These are phyloP conservation scores for Bradynema listronoti DNA, from an alignment of 1,140 invertebrate genomes.

Conservation along the genomic window DNA sequence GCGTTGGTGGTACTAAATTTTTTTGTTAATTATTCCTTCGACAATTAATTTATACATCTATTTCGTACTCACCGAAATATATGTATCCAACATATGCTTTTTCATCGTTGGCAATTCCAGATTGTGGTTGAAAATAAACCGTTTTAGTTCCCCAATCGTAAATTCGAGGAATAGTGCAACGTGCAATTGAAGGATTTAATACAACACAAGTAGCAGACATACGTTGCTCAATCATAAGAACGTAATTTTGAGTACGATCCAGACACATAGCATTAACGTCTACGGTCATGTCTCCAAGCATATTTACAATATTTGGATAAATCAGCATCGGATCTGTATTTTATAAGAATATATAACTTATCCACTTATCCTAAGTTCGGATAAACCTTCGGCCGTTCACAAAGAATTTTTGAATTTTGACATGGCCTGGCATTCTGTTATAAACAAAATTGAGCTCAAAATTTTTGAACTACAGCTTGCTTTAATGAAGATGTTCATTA, in stretches of 20 bases:
- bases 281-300: slow-evolving; percentile 57
- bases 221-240: slow-evolving; percentile 57
- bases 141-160: slow-evolving; percentile 58
- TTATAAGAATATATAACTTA: slow-evolving; percentile 15
- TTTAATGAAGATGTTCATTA: neutral
- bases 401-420: slow-evolving; percentile 20
- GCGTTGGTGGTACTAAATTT: slow-evolving; percentile 42
- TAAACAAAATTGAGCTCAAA: neutral
- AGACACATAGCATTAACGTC: slow-evolving; percentile 55
- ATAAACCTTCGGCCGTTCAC: too few species aligned
- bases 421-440: too few species aligned
- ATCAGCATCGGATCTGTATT: slow-evolving; percentile 51
- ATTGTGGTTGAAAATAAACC: slow-evolving; percentile 56
- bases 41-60: neutral
- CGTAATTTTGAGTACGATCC: slow-evolving; percentile 53
- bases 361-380: neutral
- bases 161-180: slow-evolving; percentile 52
- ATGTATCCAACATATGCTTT: slow-evolving; percentile 56
- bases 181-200: slow-evolving; percentile 49
- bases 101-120: slow-evolving; percentile 50
- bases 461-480: too few species aligned
- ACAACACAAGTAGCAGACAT: slow-evolving; percentile 49
- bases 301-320: slow-evolving; percentile 58
- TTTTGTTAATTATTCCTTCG: slow-evolving; percentile 19
- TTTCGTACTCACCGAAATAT: slow-evolving; percentile 46